Evolutionary conservation across 2,888 invertebrate genomes (phyloP).

Genomic region (Tryphoninae sp.): DNA sequence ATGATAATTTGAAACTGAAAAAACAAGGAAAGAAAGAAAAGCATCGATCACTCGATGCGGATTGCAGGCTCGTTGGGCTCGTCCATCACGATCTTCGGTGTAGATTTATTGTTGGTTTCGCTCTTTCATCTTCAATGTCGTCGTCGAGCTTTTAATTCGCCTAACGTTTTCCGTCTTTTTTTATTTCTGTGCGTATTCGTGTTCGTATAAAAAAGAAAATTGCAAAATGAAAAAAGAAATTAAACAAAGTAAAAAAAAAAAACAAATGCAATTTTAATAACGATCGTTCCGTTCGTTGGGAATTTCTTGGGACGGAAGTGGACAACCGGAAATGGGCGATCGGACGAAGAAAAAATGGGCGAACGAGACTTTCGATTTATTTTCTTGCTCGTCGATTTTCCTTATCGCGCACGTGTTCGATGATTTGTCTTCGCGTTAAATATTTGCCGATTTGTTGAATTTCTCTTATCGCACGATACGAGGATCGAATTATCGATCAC

Average conservation of each 20-base stretch:
- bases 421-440: slow-evolving; percentile 71
- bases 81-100: slow-evolving; percentile 70
- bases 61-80: slow-evolving; percentile 43
- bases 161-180: neutral
- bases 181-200: slow-evolving; percentile 22
- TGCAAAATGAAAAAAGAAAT: neutral
- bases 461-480: slow-evolving; percentile 75
- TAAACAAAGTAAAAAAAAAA: neutral
- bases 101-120: slow-evolving; percentile 67
- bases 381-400: neutral
- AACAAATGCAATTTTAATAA: neutral
- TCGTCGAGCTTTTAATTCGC: slow-evolving; percentile 48
- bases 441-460: slow-evolving; percentile 75
- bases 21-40: slow-evolving; percentile 30
- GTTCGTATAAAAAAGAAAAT: neutral
- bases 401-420: slow-evolving; percentile 29
- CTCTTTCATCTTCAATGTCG: slow-evolving; percentile 69
- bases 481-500: slow-evolving; percentile 70
- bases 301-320: too few relatives aligned
- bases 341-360: neutral
- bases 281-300: neutral
- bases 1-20: slow-evolving; percentile 49
- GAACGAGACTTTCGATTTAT: slow-evolving; percentile 3
- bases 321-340: neutral
- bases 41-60: slow-evolving; percentile 35